phyloP scores from a whole-genome alignment of 1,140 invertebrate species.

The Dinoponera quadriceps region DNA sequence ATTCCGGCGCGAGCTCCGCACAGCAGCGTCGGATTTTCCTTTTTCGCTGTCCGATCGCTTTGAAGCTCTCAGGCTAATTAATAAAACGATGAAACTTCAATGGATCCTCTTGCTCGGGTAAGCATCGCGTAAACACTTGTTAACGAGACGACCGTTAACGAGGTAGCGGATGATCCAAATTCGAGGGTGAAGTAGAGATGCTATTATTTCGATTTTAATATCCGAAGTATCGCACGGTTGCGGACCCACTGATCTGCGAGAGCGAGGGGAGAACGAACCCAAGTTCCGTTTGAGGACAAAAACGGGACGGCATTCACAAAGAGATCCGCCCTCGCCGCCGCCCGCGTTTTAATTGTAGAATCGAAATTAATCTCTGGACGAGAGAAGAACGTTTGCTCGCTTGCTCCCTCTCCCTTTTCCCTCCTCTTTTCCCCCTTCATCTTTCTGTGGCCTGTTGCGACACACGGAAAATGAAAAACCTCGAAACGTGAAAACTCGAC shows the following conservation, averaged over 20 bases:
- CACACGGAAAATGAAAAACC: slow-evolving; percentile 11
- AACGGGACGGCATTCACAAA: slow-evolving; percentile 19
- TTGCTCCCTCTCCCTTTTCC: too few species aligned
- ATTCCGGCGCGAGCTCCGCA: too few species aligned
- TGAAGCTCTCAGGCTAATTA: slow-evolving; percentile 20
- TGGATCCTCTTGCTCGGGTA: neutral
- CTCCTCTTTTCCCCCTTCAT: too few species aligned
- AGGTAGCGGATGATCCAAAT: slow-evolving; percentile 43
- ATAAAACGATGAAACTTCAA: neutral
- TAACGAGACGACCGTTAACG: neutral
- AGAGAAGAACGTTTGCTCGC: too few species aligned
- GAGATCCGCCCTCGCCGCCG: neutral
- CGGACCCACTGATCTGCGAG: slow-evolving; percentile 39
- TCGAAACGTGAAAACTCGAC: neutral
- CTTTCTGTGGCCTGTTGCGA: neutral
- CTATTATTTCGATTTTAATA: slow-evolving; percentile 68
- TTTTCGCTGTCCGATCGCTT: neutral
- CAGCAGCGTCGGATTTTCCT: neutral
- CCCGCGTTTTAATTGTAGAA: slow-evolving; percentile 48
- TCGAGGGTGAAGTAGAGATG: slow-evolving; percentile 13
- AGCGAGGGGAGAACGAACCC: neutral
- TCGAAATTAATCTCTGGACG: slow-evolving; percentile 56
- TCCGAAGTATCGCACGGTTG: slow-evolving; percentile 22
- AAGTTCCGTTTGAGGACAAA: slow-evolving; percentile 52
- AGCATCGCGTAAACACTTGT: neutral